Evolutionary conservation across 2,888 invertebrate species (phyloP).

Genomic region (Neria commutata): DNA sequence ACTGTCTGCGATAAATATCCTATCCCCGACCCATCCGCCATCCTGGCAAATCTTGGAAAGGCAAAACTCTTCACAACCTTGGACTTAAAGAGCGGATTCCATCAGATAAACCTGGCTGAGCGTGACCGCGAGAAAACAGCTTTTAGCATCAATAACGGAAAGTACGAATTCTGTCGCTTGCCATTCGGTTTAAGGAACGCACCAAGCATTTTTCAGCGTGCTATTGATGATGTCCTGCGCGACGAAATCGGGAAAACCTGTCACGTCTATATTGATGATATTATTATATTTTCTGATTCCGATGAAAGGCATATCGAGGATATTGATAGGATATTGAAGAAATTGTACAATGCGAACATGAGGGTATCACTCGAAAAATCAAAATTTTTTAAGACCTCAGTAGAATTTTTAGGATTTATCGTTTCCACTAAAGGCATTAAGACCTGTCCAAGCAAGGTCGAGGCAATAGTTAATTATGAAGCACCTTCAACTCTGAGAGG

Average conservation of each 20-base stretch:
- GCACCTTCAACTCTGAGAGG: conserved; percentile 16
- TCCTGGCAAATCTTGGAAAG: conserved; percentile 8
- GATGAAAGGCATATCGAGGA: not conserved
- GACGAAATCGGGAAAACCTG: no score
- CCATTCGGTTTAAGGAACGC: conserved; percentile 17
- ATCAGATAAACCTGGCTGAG: conserved; percentile 8
- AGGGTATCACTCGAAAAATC: conserved; percentile 17
- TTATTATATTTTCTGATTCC: not conserved
- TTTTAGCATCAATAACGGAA: conserved; percentile 9
- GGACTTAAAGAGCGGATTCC: conserved; percentile 5
- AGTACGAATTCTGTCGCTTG: conserved; percentile 8
- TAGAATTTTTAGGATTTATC: conserved; percentile 24
- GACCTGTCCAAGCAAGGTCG: conserved; percentile 22
- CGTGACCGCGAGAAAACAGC: conserved; percentile 10
- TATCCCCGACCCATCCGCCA: no score
- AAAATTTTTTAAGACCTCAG: conserved; percentile 13
- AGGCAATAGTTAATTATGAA: conserved; percentile 22
- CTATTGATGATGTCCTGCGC: no score
- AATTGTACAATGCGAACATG: conserved; percentile 13
- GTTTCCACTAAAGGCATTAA: conserved; percentile 21
- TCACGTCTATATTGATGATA: not conserved
- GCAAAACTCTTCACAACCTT: conserved; percentile 7
- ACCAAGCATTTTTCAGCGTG: no score
- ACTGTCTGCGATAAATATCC: conserved; percentile 13
- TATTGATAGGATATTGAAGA: conserved; percentile 1